phyloP scores from a whole-genome alignment of 1,140 invertebrate genomes.

The Hydropsyche tenuis region DNA sequence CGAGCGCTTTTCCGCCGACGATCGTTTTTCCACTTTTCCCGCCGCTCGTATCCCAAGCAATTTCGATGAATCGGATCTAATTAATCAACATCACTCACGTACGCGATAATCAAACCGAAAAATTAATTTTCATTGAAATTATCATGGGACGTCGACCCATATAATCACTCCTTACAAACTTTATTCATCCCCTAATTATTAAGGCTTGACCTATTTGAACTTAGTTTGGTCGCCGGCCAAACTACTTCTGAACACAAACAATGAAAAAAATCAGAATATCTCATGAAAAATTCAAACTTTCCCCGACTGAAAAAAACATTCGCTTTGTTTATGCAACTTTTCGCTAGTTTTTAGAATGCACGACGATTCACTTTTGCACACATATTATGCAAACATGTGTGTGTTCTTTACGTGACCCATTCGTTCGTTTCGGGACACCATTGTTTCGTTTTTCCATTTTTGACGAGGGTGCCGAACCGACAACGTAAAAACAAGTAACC shows the following conservation, averaged over 20 bases:
- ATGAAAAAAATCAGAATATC: background rate
- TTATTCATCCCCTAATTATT: constrained; percentile 1
- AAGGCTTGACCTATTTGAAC: constrained; percentile 10
- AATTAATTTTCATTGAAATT: too few relatives aligned
- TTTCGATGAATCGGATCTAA: too few relatives aligned
- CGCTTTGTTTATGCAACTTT: background rate
- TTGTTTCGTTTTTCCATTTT: constrained; percentile 1
- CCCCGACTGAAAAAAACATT: background rate
- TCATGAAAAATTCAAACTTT: background rate
- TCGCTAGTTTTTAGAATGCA: background rate
- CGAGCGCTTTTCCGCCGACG: background rate
- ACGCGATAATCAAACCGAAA: too few relatives aligned
- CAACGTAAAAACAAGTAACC: too few relatives aligned
- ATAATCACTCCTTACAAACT: background rate
- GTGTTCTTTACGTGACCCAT: background rate
- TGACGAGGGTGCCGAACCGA: too few relatives aligned
- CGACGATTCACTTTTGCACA: background rate
- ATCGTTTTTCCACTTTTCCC: background rate
- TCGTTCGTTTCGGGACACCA: background rate
- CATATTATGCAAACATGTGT: too few relatives aligned
- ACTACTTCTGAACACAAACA: too few relatives aligned
- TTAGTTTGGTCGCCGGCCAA: background rate
- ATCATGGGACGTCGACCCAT: too few relatives aligned
- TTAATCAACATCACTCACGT: too few relatives aligned
- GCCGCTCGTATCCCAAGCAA: background rate